Base-by-base conservation (phyloP, 1,140 invertebrate genomes). In the Procambarus virginalis region DNA sequence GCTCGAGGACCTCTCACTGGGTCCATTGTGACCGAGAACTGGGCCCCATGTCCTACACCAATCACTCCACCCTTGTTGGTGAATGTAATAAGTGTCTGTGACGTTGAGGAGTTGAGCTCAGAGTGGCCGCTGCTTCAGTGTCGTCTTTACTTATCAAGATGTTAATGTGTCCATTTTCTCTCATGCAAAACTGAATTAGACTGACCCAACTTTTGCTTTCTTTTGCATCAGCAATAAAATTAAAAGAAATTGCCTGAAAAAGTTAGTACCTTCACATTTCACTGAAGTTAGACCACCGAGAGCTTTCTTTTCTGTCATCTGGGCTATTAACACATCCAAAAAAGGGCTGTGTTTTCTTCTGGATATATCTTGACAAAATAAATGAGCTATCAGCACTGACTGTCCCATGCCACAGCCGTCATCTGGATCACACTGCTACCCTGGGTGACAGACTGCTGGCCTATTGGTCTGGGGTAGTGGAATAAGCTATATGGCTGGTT, bases 1-100 rank as follows among this genome's bases (percentile, higher is more conserved):
- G 86, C 86, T 89, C 73, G 77, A 86, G 84, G 81, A 84, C 82
- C 70, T 79, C 83, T 58, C 78, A 80, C 49, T 49, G 82, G 82
- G 82, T 73, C 82, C 82, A n/a, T 73, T 84, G 82, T 84, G 81
- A 83, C 81, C 81, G 81, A 60, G 55, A 60, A 68, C 60, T 83
- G 81, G 60, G 55, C 55, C 81, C 51, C 81, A 83, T 64, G 46
- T 73, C 82, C 68, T 84, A 68, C 82, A 84, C 82, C 82, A 84
- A 17, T 73, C 48, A 73, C 82, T 70, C 68, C 48, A 48, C 55
- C 84, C 51, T 68, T 81, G 64, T 22, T 85, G 77, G 17, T 84
- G 82, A 73, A 84, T 64, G n/a, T 83, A 83, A 45, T 51, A 64
- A 83, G 82, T 84, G 68, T 60, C 82, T 73, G 82, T 34, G 82